Evolutionary conservation across 2,113 vertebrate genomes (phyloP).

Genomic region (Dasypus novemcinctus): DNA sequence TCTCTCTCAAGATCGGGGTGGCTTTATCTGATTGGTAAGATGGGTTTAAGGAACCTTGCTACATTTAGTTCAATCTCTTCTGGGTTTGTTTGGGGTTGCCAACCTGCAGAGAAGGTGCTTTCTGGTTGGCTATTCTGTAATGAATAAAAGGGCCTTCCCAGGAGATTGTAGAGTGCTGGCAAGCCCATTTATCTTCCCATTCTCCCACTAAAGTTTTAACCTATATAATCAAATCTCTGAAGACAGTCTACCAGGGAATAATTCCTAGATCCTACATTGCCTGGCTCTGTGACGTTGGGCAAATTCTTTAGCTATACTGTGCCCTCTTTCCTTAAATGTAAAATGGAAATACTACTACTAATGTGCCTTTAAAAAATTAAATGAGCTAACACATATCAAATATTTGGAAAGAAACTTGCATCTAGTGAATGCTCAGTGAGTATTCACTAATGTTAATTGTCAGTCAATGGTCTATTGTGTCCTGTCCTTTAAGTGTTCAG

Average conservation of each 20-base stretch:
- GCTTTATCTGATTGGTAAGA: neutral
- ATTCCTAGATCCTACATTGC: neutral
- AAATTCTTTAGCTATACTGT: neutral
- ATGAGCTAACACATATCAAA: neutral
- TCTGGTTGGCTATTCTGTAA: neutral
- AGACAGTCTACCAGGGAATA: fast-evolving
- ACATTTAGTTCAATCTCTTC: neutral
- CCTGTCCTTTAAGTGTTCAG: neutral
- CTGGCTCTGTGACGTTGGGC: neutral
- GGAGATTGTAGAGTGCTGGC: fast-evolving
- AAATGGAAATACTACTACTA: neutral
- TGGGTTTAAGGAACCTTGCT: neutral
- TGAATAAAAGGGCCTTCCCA: neutral
- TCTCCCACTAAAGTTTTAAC: neutral
- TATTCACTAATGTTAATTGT: neutral
- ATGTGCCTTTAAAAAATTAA: neutral
- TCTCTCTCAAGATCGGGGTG: neutral
- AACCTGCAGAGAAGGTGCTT: neutral
- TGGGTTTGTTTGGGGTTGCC: neutral
- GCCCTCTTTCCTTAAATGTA: neutral
- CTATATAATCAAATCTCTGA: neutral
- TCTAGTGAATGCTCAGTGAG: neutral
- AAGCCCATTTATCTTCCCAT: neutral
- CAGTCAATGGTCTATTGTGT: neutral
- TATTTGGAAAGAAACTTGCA: neutral